Conservation (phyloP, 2,113 vertebrate genomes). For the Excalfactoria chinensis region DNA sequence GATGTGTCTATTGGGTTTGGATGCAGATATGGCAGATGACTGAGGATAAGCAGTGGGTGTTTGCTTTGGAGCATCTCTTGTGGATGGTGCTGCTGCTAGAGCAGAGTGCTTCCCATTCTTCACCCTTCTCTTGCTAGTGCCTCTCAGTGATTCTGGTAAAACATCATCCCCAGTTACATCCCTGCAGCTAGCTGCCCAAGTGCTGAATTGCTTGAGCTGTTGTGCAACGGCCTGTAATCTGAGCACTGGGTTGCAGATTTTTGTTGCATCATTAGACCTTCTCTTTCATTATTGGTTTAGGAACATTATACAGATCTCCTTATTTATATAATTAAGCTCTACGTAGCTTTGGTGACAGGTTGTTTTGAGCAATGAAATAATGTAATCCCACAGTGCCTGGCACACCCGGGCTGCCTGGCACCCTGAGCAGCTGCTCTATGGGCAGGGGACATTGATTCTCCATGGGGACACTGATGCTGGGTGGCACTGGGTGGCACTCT, state of each 20-base stretch:
- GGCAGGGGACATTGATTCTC: not conserved
- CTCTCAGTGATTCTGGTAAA: constrained; percentile 3
- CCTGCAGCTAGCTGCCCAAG: not conserved
- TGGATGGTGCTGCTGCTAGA: not conserved
- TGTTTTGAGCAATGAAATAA: not conserved
- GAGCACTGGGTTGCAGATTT: constrained; percentile 6
- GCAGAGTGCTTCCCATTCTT: not conserved
- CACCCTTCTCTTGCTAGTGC: not conserved
- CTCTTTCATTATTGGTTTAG: constrained; percentile 64
- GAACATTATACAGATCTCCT: constrained; percentile 31
- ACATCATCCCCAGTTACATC: not conserved
- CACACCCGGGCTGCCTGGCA: not conserved
- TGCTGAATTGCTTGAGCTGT: not conserved
- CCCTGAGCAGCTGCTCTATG: not conserved
- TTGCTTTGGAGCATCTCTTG: not conserved
- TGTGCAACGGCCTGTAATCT: constrained; percentile 28
- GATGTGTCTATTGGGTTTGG: not conserved
- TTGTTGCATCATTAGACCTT: constrained; percentile 60
- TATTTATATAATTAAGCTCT: constrained; percentile 45
- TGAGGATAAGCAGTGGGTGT: not conserved
- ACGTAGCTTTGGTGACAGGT: not conserved
- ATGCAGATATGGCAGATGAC: not conserved
- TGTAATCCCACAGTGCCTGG: not conserved
- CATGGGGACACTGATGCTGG: not conserved
- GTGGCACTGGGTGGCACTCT: not conserved